Percentiles rank a stretch among this genome's conserved stretches.
Evolutionary conservation across 2,113 vertebrate genomes (phyloP).

Genomic region (Vanacampus margaritifer): DNA sequence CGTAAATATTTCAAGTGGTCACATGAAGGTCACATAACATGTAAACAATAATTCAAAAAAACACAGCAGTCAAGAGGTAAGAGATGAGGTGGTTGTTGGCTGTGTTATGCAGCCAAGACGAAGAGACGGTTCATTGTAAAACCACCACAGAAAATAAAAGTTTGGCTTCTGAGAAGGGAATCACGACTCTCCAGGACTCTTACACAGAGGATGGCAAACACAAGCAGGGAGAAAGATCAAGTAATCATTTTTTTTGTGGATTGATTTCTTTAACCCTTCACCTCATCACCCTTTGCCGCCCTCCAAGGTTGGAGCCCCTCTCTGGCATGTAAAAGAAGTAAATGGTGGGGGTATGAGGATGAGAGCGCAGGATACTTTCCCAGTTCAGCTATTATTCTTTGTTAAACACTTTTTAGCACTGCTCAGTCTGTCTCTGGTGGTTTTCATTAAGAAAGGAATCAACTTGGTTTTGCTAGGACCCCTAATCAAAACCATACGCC

Average conservation of each 20-base stretch:
- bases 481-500: slow-evolving; percentile 75
- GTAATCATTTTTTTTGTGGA: slow-evolving; percentile 32
- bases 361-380: slow-evolving; percentile 62
- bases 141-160: slow-evolving; percentile 47
- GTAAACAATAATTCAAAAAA: slow-evolving; percentile 49
- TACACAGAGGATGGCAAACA: slow-evolving; percentile 24
- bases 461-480: slow-evolving; percentile 76
- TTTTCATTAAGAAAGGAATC: slow-evolving; percentile 81
- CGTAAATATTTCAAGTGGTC: slow-evolving; percentile 54
- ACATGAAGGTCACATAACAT: slow-evolving; percentile 54
- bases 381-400: slow-evolving; percentile 71
- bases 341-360: slow-evolving; percentile 58
- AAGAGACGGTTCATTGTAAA: slow-evolving; percentile 43
- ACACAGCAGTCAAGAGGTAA: slow-evolving; percentile 5
- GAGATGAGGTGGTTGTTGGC: slow-evolving; percentile 32
- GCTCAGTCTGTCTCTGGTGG: slow-evolving; percentile 69
- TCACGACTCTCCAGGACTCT: slow-evolving; percentile 41
- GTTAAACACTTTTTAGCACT: slow-evolving; percentile 75
- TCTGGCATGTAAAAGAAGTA: slow-evolving; percentile 65
- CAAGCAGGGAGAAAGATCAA: slow-evolving; percentile 23
- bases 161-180: slow-evolving; percentile 23
- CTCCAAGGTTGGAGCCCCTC: slow-evolving; percentile 42
- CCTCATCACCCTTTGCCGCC: slow-evolving; percentile 49
- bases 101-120: slow-evolving; percentile 21
- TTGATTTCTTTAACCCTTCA: slow-evolving; percentile 54